phyloP scores from a whole-genome alignment of 2,113 vertebrate genomes.

The Deroptyus accipitrinus region DNA sequence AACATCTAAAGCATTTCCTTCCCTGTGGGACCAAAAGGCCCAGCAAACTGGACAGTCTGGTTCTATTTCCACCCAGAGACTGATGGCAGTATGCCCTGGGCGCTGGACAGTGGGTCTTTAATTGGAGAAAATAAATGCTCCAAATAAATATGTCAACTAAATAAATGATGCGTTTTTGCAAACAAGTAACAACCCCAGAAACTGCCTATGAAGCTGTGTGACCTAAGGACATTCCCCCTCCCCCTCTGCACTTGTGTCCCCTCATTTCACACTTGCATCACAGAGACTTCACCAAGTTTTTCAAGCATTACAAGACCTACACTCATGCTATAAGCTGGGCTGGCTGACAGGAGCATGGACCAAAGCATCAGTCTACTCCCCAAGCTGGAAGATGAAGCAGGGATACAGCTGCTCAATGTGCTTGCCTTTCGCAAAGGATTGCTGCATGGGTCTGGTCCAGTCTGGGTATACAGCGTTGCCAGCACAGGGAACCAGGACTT shows the following conservation, averaged over 20 bases:
- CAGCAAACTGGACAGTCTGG: conserved; percentile 26
- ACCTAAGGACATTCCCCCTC: conserved; percentile 36
- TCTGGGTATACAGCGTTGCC: background rate
- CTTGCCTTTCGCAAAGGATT: background rate
- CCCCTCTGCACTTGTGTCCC: background rate
- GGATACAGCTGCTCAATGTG: rapidly evolving
- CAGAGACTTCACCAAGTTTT: background rate
- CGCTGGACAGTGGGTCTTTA: conserved; percentile 40
- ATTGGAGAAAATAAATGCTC: conserved; percentile 67
- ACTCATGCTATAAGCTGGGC: background rate
- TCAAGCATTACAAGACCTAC: background rate
- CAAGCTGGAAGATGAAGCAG: background rate
- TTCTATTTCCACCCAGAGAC: conserved; percentile 27
- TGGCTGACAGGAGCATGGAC: background rate
- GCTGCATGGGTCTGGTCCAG: background rate
- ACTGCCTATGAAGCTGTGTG: background rate
- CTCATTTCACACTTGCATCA: background rate
- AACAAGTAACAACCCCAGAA: conserved; percentile 47
- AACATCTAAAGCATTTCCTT: background rate
- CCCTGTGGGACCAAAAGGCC: conserved; percentile 20
- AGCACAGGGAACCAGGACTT: background rate
- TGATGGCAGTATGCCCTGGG: conserved; percentile 53
- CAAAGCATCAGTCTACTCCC: background rate
- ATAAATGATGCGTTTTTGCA: conserved; percentile 49
- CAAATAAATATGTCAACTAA: conserved; percentile 70